Evolutionary conservation across 2,888 invertebrate species (phyloP).

Genomic region (Nudaria mundana): DNA sequence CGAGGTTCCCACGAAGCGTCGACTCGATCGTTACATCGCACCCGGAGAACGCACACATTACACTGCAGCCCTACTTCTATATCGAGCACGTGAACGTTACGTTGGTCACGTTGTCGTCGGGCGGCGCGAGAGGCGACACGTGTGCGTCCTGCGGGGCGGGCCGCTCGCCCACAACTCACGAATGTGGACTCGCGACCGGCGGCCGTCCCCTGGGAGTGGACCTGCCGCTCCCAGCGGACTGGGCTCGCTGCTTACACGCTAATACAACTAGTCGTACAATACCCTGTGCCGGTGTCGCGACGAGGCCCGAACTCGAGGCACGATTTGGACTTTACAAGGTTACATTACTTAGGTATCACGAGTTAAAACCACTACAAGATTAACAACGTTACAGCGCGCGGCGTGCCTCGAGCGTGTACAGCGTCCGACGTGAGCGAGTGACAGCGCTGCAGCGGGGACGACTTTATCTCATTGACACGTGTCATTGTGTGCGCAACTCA

Average conservation of each 20-base stretch:
- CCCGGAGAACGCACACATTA: slow-evolving; percentile 10
- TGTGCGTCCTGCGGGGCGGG: slow-evolving; percentile 26
- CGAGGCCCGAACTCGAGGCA: slow-evolving; percentile 2
- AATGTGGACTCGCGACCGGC: slow-evolving; percentile 44
- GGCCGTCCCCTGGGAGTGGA: slow-evolving; percentile 31
- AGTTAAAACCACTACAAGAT: neutral
- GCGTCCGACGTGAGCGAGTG: too few species aligned
- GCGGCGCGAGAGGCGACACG: neutral
- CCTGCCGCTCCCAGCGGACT: slow-evolving; percentile 15
- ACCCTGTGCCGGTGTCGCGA: slow-evolving; percentile 1
- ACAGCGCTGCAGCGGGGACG: too few species aligned
- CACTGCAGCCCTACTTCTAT: neutral
- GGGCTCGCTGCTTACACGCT: slow-evolving; percentile 16
- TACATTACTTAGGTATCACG: neutral
- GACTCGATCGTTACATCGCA: slow-evolving; percentile 5
- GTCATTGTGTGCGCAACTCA: too few species aligned
- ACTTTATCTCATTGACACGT: too few species aligned
- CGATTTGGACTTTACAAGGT: neutral
- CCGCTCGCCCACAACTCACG: slow-evolving; percentile 55
- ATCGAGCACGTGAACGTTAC: neutral
- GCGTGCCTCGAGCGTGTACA: neutral
- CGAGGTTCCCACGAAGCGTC: slow-evolving; percentile 2
- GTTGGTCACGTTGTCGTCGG: too few species aligned
- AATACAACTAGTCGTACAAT: slow-evolving; percentile 6
- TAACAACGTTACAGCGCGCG: neutral